Evolutionary conservation across 1,140 invertebrate genomes (phyloP).

Genomic region (Samia ricini): DNA sequence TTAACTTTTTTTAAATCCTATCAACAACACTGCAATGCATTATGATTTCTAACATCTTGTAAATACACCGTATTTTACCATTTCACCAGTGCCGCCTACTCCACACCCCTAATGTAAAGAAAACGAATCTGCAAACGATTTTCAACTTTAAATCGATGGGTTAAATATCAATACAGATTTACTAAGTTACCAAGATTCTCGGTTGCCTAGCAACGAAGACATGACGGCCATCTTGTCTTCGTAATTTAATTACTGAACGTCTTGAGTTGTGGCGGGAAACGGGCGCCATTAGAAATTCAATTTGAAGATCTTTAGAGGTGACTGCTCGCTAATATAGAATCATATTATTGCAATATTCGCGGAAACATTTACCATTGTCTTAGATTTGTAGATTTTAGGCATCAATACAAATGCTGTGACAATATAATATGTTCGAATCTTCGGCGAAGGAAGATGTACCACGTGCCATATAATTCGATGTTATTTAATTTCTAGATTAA

Average conservation of each 20-base stretch:
- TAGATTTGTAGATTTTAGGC: too few relatives aligned
- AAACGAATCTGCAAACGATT: neutral
- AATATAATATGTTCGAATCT: too few relatives aligned
- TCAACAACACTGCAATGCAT: neutral
- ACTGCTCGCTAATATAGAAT: neutral
- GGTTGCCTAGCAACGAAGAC: conserved; percentile 17
- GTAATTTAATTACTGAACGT: conserved; percentile 11
- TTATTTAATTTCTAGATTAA: too few relatives aligned
- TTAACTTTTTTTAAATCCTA: too few relatives aligned
- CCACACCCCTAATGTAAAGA: neutral
- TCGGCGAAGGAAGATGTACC: too few relatives aligned
- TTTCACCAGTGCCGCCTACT: neutral
- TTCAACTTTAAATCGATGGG: neutral
- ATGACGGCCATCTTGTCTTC: conserved; percentile 14
- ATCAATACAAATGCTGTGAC: too few relatives aligned
- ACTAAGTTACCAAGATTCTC: neutral
- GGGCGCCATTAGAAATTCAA: neutral
- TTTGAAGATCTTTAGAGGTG: neutral
- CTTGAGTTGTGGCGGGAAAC: conserved; percentile 12
- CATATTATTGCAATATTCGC: neutral
- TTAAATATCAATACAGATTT: neutral
- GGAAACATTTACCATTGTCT: neutral
- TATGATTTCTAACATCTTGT: neutral
- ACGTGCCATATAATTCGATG: too few relatives aligned
- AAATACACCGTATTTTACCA: conserved; percentile 1